Conservation (phyloP, 2,113 vertebrate genomes). For the Sorex araneus region DNA sequence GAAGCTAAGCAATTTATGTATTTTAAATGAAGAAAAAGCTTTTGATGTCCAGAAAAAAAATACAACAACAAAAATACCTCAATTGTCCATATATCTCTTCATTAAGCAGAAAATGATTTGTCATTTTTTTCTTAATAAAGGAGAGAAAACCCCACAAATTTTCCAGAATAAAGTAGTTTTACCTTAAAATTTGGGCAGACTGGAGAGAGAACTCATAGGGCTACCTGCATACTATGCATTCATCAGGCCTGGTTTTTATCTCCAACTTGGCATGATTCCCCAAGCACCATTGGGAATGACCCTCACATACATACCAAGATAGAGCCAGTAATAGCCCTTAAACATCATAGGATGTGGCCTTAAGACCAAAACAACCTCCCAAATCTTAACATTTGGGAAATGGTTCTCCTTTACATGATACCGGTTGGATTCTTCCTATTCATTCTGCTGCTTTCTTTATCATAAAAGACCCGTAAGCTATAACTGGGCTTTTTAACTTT, state of each 20-base stretch:
- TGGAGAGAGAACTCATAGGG: too few species aligned
- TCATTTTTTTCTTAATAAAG: slow-evolving; percentile 41
- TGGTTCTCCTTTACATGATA: background rate
- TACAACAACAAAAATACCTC: slow-evolving; percentile 6
- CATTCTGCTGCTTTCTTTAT: background rate
- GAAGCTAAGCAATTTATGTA: slow-evolving; percentile 20
- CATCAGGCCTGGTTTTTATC: too few species aligned
- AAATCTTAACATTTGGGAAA: background rate
- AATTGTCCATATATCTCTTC: background rate
- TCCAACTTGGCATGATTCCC: too few species aligned
- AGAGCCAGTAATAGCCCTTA: too few species aligned
- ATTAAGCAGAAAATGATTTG: slow-evolving; percentile 8
- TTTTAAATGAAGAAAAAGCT: slow-evolving; percentile 54
- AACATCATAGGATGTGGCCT: too few species aligned
- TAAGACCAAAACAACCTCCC: too few species aligned
- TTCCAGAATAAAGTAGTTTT: too few species aligned
- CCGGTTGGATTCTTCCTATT: background rate
- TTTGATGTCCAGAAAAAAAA: background rate
- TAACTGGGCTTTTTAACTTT: background rate
- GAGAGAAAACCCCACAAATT: background rate
- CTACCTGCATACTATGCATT: too few species aligned
- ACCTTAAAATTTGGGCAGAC: background rate
- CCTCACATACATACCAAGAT: background rate
- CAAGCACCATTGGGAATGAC: background rate
- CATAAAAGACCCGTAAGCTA: background rate